Conservation (phyloP, 1,140 invertebrate species). For the Aphidius gifuensis region DNA sequence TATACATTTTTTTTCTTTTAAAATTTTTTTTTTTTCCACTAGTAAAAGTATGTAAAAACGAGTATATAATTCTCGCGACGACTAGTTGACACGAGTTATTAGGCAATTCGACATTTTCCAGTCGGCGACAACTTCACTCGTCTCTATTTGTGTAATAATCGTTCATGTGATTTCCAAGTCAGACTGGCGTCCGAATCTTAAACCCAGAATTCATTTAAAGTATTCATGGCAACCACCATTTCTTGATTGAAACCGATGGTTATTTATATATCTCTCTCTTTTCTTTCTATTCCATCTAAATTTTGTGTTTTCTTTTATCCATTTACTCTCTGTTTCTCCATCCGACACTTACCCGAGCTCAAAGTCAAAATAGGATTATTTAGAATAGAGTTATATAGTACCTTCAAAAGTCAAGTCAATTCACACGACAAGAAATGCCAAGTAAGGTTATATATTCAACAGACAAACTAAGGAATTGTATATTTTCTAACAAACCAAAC, state of each 20-base stretch:
- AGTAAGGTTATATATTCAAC: not conserved
- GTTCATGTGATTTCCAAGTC: slow-evolving; percentile 1
- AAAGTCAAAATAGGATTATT: too few relatives aligned
- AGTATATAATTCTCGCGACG: not conserved
- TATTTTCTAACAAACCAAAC: not conserved
- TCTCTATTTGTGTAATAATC: too few relatives aligned
- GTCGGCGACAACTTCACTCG: not conserved
- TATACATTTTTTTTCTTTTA: not conserved
- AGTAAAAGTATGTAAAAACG: not conserved
- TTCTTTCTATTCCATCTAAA: not conserved
- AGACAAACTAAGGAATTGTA: slow-evolving; percentile 1
- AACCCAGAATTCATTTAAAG: slow-evolving; percentile 14
- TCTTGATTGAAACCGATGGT: not conserved
- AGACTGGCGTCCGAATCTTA: not conserved
- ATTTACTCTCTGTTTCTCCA: too few relatives aligned
- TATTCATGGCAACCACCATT: slow-evolving; percentile 19
- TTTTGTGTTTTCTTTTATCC: too few relatives aligned
- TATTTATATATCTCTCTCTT: not conserved
- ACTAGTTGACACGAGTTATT: slow-evolving; percentile 24
- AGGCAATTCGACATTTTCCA: slow-evolving; percentile 22
- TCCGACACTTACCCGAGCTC: too few relatives aligned
- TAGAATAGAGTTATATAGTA: too few relatives aligned
- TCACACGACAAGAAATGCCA: slow-evolving; percentile 3
- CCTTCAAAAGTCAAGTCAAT: not conserved
- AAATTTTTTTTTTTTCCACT: not conserved